phyloP scores from a whole-genome alignment of 2,888 invertebrate genomes.

The Miltochrista miniata region DNA sequence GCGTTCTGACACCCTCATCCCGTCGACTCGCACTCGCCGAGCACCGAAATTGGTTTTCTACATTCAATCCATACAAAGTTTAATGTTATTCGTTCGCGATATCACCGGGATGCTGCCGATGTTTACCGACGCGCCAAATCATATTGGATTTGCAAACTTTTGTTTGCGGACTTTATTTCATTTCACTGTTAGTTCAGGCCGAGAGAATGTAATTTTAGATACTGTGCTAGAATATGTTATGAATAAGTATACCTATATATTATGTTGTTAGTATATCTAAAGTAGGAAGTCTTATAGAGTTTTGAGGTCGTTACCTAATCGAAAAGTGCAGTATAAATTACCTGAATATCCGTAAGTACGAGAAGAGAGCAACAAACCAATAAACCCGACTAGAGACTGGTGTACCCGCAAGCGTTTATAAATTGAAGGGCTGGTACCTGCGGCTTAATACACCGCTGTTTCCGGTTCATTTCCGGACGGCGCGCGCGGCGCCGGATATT shows the following conservation, averaged over 20 bases:
- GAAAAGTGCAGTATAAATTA: conserved; percentile 71
- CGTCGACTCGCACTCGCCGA: conserved; percentile 83
- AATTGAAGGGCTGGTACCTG: conserved; percentile 84
- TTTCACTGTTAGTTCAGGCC: conserved; percentile 80
- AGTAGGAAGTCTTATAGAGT: conserved; percentile 13
- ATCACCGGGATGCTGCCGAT: conserved; percentile 83
- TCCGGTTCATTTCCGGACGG: conserved; percentile 84
- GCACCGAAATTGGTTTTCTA: conserved; percentile 84
- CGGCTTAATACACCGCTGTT: conserved; percentile 84
- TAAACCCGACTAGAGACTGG: conserved; percentile 55
- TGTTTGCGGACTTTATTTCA: conserved; percentile 83
- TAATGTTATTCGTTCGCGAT: conserved; percentile 84
- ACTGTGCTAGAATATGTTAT: conserved; percentile 62
- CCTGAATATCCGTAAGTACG: conserved; percentile 61
- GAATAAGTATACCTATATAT: conserved; percentile 53
- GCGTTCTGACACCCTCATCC: conserved; percentile 85
- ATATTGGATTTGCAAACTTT: conserved; percentile 84
- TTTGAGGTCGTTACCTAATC: conserved; percentile 5
- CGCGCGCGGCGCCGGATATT: conserved; percentile 83
- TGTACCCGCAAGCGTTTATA: conserved; percentile 79
- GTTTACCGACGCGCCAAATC: conserved; percentile 84
- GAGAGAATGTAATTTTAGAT: conserved; percentile 78
- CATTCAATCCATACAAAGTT: conserved; percentile 85
- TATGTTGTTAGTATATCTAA: too few species aligned
- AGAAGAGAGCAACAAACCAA: conserved; percentile 51